phyloP scores from a whole-genome alignment of 2,113 vertebrate species.

The Panthera uncia region DNA sequence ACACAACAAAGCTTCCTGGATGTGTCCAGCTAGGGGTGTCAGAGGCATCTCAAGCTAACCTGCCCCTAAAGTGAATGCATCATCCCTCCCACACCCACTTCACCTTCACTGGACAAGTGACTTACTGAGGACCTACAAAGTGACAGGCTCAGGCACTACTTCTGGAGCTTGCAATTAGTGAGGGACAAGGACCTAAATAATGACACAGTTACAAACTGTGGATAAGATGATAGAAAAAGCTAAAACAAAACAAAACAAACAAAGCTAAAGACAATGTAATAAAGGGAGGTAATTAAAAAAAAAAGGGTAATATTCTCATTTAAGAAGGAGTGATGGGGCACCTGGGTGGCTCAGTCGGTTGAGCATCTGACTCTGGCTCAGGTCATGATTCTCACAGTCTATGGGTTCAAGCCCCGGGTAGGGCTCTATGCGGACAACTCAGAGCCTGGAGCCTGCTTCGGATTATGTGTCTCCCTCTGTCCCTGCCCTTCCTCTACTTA shows the following conservation, averaged over 20 bases:
- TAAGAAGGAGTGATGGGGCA: background rate
- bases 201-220: background rate
- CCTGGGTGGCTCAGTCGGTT: too few species aligned
- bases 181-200: background rate
- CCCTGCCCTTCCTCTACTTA: too few species aligned
- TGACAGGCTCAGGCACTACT: background rate
- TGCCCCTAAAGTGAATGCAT: rapidly evolving
- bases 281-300: background rate
- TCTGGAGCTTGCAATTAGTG: background rate
- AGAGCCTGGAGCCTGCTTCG: too few species aligned
- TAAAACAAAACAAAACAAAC: background rate
- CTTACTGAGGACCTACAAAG: background rate
- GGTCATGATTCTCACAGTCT: too few species aligned
- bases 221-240: background rate
- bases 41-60: background rate
- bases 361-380: too few species aligned
- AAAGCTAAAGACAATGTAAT: background rate
- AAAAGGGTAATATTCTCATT: background rate
- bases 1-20: background rate
- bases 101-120: background rate
- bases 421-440: too few species aligned
- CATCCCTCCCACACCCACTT: background rate
- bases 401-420: too few species aligned
- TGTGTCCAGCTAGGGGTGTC: background rate
- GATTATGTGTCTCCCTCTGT: too few species aligned